Conservation (phyloP, 2,888 invertebrate genomes). For the Teinopalpus imperialis region DNA sequence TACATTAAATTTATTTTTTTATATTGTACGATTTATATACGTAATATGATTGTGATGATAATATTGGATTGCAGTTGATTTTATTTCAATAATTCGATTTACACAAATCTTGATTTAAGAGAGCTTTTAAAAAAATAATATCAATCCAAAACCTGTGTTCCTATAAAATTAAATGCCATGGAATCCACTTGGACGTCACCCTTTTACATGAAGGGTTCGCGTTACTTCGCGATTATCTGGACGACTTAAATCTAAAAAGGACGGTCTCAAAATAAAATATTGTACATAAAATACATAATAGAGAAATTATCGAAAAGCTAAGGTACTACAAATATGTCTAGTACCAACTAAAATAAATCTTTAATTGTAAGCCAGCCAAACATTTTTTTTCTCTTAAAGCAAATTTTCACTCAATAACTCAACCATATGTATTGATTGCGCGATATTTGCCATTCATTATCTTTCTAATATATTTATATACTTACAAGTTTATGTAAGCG, state of each 20-base stretch:
- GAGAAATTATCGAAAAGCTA: slow-evolving; percentile 1
- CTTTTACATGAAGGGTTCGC: slow-evolving; percentile 19
- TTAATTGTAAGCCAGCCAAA: too few relatives aligned
- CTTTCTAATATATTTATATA: slow-evolving; percentile 9
- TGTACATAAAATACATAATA: slow-evolving; percentile 24
- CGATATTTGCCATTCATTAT: slow-evolving; percentile 5
- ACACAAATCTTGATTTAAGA: slow-evolving; percentile 27
- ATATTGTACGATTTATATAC: slow-evolving; percentile 22
- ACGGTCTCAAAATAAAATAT: slow-evolving; percentile 59
- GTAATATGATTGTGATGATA: slow-evolving; percentile 23
- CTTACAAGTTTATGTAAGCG: slow-evolving; percentile 21
- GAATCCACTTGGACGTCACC: slow-evolving; percentile 30
- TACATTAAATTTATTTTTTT: slow-evolving; percentile 8
- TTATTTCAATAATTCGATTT: slow-evolving; percentile 16
- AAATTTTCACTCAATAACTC: slow-evolving; percentile 4
- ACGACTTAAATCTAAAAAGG: slow-evolving; percentile 52
- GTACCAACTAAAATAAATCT: too few relatives aligned
- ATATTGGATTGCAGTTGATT: too few relatives aligned
- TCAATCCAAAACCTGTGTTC: slow-evolving; percentile 28
- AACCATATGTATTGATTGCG: neutral
- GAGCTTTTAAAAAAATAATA: slow-evolving; percentile 34
- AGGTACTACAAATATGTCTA: slow-evolving; percentile 19
- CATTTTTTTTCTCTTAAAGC: too few relatives aligned
- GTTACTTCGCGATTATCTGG: slow-evolving; percentile 15
- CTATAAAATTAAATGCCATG: slow-evolving; percentile 49